Evolutionary conservation across 2,888 invertebrate genomes (phyloP).

Genomic region (Aphodius sticticus): DNA sequence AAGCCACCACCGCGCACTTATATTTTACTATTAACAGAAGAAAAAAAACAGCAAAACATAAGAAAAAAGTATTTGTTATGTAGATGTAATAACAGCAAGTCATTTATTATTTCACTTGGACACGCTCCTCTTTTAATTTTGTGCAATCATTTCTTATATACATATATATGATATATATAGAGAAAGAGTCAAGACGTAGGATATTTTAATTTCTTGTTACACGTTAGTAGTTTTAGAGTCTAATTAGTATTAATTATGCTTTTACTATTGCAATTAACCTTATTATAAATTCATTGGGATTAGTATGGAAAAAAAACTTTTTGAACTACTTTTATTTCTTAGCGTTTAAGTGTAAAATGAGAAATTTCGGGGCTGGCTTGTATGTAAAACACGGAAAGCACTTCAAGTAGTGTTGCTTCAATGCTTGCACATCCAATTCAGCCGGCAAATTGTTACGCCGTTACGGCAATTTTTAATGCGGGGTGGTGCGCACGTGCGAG

Average conservation of each 20-base stretch:
- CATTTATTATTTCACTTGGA: slow-evolving; percentile 14
- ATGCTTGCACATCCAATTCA: slow-evolving; percentile 57
- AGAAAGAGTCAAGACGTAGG: slow-evolving; percentile 27
- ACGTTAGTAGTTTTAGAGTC: slow-evolving; percentile 35
- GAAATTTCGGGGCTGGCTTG: slow-evolving; percentile 37
- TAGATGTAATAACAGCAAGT: slow-evolving; percentile 20
- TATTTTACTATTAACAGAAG: slow-evolving; percentile 13
- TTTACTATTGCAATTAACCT: slow-evolving; percentile 43
- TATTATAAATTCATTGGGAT: slow-evolving; percentile 34
- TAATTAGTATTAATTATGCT: slow-evolving; percentile 40
- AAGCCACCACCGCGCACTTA: slow-evolving; percentile 24
- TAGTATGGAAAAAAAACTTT: slow-evolving; percentile 26
- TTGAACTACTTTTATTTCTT: slow-evolving; percentile 28
- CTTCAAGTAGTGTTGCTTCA: slow-evolving; percentile 54
- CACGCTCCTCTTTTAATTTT: slow-evolving; percentile 21
- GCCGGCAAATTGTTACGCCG: slow-evolving; percentile 49
- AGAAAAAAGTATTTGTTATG: slow-evolving; percentile 22
- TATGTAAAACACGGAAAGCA: slow-evolving; percentile 49
- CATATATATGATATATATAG: slow-evolving; percentile 7
- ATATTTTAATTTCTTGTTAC: slow-evolving; percentile 36
- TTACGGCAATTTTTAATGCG: slow-evolving; percentile 51
- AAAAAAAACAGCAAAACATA: slow-evolving; percentile 14
- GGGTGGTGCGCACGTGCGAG: slow-evolving; percentile 28
- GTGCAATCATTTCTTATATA: slow-evolving; percentile 34
- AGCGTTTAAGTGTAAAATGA: slow-evolving; percentile 5